A percentile compares a stretch with the other conserved stretches of the same genome.
phyloP scores from a whole-genome alignment of 2,888 invertebrate species.

The Mechanitis messenoides region DNA sequence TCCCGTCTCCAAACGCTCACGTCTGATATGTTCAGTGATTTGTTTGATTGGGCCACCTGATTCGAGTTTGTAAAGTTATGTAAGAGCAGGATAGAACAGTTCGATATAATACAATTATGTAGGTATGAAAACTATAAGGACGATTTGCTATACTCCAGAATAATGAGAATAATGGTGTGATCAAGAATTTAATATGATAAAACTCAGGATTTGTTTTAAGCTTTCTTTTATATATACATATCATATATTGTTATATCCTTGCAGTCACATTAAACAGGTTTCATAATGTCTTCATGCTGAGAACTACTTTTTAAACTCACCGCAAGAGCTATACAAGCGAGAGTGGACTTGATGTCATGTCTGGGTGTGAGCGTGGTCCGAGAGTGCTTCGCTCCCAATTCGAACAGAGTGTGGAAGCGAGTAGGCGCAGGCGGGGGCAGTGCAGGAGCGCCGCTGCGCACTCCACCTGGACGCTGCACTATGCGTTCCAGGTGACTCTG shows the following conservation, averaged over 20 bases:
- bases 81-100: too few relatives aligned
- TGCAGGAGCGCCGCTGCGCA: slow-evolving; percentile 52
- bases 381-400: slow-evolving; percentile 82
- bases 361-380: slow-evolving; percentile 63
- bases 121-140: too few relatives aligned
- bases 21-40: slow-evolving; percentile 93
- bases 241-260: too few relatives aligned
- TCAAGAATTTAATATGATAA: neutral
- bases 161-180: neutral
- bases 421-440: slow-evolving; percentile 71
- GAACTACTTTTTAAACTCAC: slow-evolving; percentile 37
- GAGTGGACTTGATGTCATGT: slow-evolving; percentile 80
- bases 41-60: slow-evolving; percentile 88
- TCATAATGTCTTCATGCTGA: too few relatives aligned
- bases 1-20: slow-evolving; percentile 87
- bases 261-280: too few relatives aligned
- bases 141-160: too few relatives aligned
- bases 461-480: slow-evolving; percentile 86
- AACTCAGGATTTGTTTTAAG: too few relatives aligned
- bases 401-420: slow-evolving; percentile 90
- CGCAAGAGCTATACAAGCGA: slow-evolving; percentile 87
- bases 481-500: slow-evolving; percentile 92
- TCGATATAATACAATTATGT: too few relatives aligned
- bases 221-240: too few relatives aligned
- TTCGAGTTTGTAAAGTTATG: slow-evolving; percentile 46